Conservation (phyloP, 2,888 invertebrate genomes). For the Plebejus argus region DNA sequence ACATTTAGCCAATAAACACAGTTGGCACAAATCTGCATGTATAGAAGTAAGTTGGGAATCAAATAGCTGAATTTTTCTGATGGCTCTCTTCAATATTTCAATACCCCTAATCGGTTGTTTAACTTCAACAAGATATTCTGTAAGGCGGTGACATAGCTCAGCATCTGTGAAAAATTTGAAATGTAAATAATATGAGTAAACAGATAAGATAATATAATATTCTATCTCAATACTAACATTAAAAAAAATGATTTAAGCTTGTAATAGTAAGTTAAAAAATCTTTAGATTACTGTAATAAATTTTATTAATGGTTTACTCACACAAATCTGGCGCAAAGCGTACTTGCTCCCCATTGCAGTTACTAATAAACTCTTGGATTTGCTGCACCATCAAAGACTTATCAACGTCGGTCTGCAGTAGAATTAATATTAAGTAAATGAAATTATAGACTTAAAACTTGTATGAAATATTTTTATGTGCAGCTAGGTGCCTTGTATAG, state of each 20-base stretch:
- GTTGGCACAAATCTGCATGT: conserved; percentile 95
- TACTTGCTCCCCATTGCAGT: conserved; percentile 95
- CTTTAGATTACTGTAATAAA: background rate
- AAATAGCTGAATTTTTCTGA: conserved; percentile 92
- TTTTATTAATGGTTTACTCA: conserved; percentile 70
- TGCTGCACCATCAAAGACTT: conserved; percentile 83
- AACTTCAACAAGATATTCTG: conserved; percentile 88
- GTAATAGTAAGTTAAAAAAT: background rate
- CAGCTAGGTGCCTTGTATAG: too few species aligned
- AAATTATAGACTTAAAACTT: background rate
- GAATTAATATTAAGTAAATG: conserved; percentile 24
- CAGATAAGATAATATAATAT: background rate
- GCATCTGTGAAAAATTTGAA: conserved; percentile 83
- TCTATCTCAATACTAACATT: too few species aligned
- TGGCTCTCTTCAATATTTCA: conserved; percentile 89
- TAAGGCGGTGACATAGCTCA: conserved; percentile 92
- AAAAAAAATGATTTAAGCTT: too few species aligned
- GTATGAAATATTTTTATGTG: too few species aligned
- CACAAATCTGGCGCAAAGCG: conserved; percentile 92
- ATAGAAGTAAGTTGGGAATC: conserved; percentile 96
- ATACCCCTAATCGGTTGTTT: conserved; percentile 92
- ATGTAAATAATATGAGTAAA: background rate
- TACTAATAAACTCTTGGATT: conserved; percentile 91
- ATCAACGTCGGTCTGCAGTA: conserved; percentile 71
- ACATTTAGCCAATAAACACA: conserved; percentile 94